Evolutionary conservation across 2,113 vertebrate genomes (phyloP), one percentile per base, ranked within the genome.

Genomic region (Seriola rivoliana): DNA sequence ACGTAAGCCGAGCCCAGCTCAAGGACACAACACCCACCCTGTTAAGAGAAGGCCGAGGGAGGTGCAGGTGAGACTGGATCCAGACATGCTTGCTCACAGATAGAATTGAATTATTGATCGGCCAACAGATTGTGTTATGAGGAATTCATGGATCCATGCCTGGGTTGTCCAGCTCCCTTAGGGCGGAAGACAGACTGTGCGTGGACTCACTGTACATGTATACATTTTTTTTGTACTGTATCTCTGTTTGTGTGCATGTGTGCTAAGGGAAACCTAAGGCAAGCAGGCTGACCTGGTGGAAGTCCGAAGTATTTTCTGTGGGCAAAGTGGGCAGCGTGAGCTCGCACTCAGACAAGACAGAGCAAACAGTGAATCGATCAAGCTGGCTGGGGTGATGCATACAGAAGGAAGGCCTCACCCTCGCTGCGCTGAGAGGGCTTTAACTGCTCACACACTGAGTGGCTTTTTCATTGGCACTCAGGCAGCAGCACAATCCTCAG

Each of bases 51-150:
- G 89, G 83, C 80, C 4, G 81, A 87, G 83, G 86, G 81, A 91
- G 89, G 88, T 60, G 88, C 84, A 92, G 93, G 94, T 93, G 90
- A 93, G 93, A 94, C 91, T 93, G 91, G 84, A 92, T 91, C 84
- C 87, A 92, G 93, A 92, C 90, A 88, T 87, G 90, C 87, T 88
- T 79, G 88, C 93, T 89, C 92, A 90, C 90, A 90, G 89, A 88
- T 75, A 91, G 89, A 94, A 95, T 93, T 95, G 91, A 95, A 96
- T 95, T 95, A 95, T 95, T 95, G 94, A 96, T 96, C 93, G 92
- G 87, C 66, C 88, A 89, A 93, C 93, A 95, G 94, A 95, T 94
- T 94, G 93, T 72, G 90, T 93, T 93, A 93, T 94, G 93, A 95
- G 90, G 91, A 94, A 93, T 93, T 94, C 90, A 91, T 93, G 91